phyloP scores from a whole-genome alignment of 2,797 vertebrate species.

The Protosalanx chinensis region DNA sequence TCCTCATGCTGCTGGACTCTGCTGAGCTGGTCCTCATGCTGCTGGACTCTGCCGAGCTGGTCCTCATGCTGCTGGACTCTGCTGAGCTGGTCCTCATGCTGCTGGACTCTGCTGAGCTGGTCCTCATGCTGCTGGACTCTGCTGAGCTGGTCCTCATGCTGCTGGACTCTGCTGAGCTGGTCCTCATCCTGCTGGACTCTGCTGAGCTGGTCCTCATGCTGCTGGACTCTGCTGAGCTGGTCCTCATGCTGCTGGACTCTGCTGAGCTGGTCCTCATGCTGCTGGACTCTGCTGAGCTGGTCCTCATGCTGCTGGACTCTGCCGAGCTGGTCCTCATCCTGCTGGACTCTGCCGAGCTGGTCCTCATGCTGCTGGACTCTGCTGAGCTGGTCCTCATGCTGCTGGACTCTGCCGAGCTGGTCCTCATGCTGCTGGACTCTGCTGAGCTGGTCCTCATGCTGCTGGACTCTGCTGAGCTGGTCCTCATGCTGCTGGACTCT shows the following conservation, averaged over 20 bases:
- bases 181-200: too few relatives aligned
- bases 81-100: neutral
- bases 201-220: neutral
- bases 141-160: neutral
- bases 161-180: too few relatives aligned
- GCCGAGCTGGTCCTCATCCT: too few relatives aligned
- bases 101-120: neutral
- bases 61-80: too few relatives aligned
- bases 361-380: neutral
- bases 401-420: too few relatives aligned
- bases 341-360: neutral
- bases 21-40: neutral
- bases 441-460: neutral
- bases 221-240: neutral
- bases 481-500: neutral
- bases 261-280: neutral
- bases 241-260: neutral
- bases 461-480: neutral
- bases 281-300: neutral
- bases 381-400: neutral
- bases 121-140: neutral
- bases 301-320: neutral
- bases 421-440: too few relatives aligned
- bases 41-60: too few relatives aligned
- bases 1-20: too few relatives aligned